These are phyloP conservation scores for Drosophila repletoides DNA, from an alignment of 1,140 invertebrate genomes.

Conservation along the genomic window DNA sequence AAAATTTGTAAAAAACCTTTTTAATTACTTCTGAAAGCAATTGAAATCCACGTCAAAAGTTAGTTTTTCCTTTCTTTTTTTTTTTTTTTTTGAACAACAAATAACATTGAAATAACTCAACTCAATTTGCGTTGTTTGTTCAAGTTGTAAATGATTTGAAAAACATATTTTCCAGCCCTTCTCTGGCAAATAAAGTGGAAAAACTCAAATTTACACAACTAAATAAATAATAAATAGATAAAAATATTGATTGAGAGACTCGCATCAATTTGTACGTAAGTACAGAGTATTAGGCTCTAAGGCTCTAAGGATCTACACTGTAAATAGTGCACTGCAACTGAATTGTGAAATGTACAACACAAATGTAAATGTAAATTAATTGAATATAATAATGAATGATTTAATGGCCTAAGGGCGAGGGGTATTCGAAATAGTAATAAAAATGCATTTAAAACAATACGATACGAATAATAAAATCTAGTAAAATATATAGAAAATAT, in stretches of 20 bases:
- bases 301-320: too few relatives aligned
- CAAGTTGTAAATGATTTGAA: slow-evolving; percentile 14
- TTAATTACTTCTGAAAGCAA: too few relatives aligned
- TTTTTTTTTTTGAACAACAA: not conserved
- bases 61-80: not conserved
- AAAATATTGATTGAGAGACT: slow-evolving; percentile 61
- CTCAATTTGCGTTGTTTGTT: slow-evolving; percentile 8
- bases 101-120: not conserved
- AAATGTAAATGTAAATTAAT: slow-evolving; percentile 70
- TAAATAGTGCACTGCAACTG: slow-evolving; percentile 66
- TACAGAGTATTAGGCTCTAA: slow-evolving; percentile 6
- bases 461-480: slow-evolving; percentile 29
- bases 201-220: slow-evolving; percentile 23
- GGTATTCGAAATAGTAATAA: slow-evolving; percentile 72
- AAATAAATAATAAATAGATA: slow-evolving; percentile 29
- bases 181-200: not conserved
- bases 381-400: slow-evolving; percentile 43
- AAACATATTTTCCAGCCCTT: slow-evolving; percentile 6
- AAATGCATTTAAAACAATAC: slow-evolving; percentile 68
- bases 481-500: slow-evolving; percentile 12
- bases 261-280: slow-evolving; percentile 26
- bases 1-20: too few relatives aligned
- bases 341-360: slow-evolving; percentile 62
- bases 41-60: too few relatives aligned
- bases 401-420: slow-evolving; percentile 17